Conservation (phyloP, 2,113 vertebrate genomes). For the Chinchilla lanigera region DNA sequence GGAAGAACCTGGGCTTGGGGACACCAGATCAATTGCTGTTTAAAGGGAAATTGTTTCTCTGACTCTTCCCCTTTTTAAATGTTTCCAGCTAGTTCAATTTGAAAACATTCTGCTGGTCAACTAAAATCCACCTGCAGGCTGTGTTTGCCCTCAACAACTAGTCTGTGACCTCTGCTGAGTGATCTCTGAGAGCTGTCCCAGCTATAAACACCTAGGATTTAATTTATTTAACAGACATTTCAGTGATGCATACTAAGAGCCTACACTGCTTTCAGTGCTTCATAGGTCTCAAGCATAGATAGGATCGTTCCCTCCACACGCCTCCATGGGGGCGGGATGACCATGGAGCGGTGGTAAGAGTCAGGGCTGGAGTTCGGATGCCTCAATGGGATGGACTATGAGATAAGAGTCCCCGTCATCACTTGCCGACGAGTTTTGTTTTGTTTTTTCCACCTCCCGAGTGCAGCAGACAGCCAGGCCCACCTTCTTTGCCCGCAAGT, state of each 20-base stretch:
- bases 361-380: background rate
- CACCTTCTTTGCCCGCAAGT: conserved; percentile 98
- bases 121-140: background rate
- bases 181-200: background rate
- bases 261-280: background rate
- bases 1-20: background rate
- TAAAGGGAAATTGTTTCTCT: background rate
- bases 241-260: background rate
- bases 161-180: background rate
- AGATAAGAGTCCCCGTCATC: accelerated
- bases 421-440: background rate
- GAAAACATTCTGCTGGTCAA: conserved; percentile 1
- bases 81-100: conserved; percentile 23
- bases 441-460: background rate
- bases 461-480: conserved; percentile 96
- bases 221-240: background rate
- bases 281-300: background rate
- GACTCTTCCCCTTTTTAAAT: conserved; percentile 8
- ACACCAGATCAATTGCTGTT: background rate
- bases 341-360: background rate
- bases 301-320: background rate
- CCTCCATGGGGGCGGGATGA: background rate
- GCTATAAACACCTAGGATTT: background rate
- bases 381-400: accelerated
- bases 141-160: background rate